Base-by-base conservation (phyloP, 2,797 vertebrate species). In the Coregonus sp. region DNA sequence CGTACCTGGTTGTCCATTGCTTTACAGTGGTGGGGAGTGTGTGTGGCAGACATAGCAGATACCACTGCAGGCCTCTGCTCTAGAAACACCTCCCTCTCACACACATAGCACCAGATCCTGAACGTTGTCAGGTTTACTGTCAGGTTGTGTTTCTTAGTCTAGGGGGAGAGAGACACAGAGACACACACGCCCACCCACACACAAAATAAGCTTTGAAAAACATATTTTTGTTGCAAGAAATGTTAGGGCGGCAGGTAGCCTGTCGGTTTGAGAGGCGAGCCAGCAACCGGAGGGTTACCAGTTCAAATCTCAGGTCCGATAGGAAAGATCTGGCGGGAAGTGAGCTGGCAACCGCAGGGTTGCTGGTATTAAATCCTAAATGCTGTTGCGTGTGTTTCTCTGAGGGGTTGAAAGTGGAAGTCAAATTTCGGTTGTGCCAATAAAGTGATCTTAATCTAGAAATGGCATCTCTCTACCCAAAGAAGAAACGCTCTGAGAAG, bases 101-200 rank as follows among this genome's bases (percentile, higher is more conserved):
- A 99, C 71, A 97, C 95, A 0, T 99, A 99, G 82, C 98, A 99
- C 98, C 98, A 99, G 82, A 99, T 91, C 0, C 98, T 96, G 88
- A 98, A 97, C 0, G 98, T 99, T 6, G 98, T 99, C 92, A 99
- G 92, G 79, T 99, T 99, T 87, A 99, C 98, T 0, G 98, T 99
- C 92, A 99, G 93, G 93, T 97, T 96, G 94, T 99, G 98, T 88
- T 97, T 96, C 89, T 96, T 97, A 1, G 90, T 89, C 98, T 99
- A 18, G 25, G 72, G 66, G 6, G 4, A 37, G 2, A 20, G 6
- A 40, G 1, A 70, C 35, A n/a, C 20, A 20, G 6, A 40, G 2
- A 50, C 54, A n/a, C 29, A 61, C 25, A 33, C 71, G 7, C 50
- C 31, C 15, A 6, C 71, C 12, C 14, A 16, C 73, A 50, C 4